Evolutionary conservation across 2,888 invertebrate genomes (phyloP), one percentile per base, ranked within the genome.

Genomic region (Pandemis corylana): DNA sequence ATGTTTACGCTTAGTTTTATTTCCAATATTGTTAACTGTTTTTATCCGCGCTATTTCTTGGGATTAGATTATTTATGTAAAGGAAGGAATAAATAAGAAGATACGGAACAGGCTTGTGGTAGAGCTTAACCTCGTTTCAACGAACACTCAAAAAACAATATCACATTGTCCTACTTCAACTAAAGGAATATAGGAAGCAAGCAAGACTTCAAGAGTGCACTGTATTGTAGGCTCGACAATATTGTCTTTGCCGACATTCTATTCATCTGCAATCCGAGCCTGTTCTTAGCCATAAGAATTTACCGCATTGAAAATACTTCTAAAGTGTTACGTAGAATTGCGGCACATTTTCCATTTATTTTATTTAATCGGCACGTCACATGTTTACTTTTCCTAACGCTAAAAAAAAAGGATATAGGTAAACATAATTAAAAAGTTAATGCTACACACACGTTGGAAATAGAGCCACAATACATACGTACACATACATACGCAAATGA

Each of bases 141-240:
- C 53, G 15, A 53, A 53, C 53, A 53, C 15, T 53, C 10, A n/a
- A 15, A 53, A 53, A 53, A 53, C 53, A 53, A 53, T 53, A 53
- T 15, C 15, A 53, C 15, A 7, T 51, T 51, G 13, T 15, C 15
- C 53, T 53, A 53, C 13, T 49, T 49, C 49, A 15, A 10, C 2
- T 10, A 10, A 9, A 7, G 10, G 9, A 46, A 46, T 46, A 46
- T 10, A 10, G 10, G 10, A 46, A 46, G 10, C 46, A 46, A 53
- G 15, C 53, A 15, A 7, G 15, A 15, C 15, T 7, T 15, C 53
- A 53, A 7, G 15, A 15, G 7, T 7, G 6, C 53, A 49, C 15
- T 53, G 15, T 7, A 15, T 7, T 7, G 53, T 53, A 15, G 15
- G 15, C 15, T 53, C 53, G 53, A 53, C 53, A 53, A 53, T 5